phyloP scores from a whole-genome alignment of 2,888 invertebrate species.

The Aproaerema taeniolella region DNA sequence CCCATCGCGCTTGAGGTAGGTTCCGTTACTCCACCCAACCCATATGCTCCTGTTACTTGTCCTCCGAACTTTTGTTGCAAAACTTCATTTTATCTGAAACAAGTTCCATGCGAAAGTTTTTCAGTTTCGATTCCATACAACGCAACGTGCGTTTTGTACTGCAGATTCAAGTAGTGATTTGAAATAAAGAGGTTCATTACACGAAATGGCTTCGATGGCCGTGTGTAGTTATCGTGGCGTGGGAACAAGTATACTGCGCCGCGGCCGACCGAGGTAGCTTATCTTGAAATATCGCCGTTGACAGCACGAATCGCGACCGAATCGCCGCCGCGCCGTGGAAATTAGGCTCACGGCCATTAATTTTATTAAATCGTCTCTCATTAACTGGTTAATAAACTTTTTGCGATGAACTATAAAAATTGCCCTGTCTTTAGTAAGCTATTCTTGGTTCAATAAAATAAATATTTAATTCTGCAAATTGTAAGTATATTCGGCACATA shows the following conservation, averaged over 20 bases:
- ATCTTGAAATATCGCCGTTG: conserved; percentile 65
- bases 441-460: too few species aligned
- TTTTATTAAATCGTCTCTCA: conserved; percentile 44
- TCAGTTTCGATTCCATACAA: too few species aligned
- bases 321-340: conserved; percentile 35
- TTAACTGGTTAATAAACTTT: too few species aligned
- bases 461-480: too few species aligned
- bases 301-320: conserved; percentile 44
- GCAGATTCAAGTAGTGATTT: conserved; percentile 22
- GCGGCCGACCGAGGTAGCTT: conserved; percentile 32
- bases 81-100: neutral
- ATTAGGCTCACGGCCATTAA: conserved; percentile 47
- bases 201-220: conserved; percentile 28
- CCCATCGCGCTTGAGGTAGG: conserved; percentile 44
- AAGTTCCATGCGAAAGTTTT: too few species aligned
- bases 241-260: conserved; percentile 55
- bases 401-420: too few species aligned
- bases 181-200: conserved; percentile 29
- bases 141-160: conserved; percentile 7
- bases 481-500: too few species aligned
- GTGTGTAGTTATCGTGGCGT: conserved; percentile 34
- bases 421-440: too few species aligned
- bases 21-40: conserved; percentile 52
- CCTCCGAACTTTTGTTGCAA: conserved; percentile 3
- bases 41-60: conserved; percentile 36